Evolutionary conservation across 2,888 invertebrate genomes (phyloP).

Genomic region (Andrena hattorfiana): DNA sequence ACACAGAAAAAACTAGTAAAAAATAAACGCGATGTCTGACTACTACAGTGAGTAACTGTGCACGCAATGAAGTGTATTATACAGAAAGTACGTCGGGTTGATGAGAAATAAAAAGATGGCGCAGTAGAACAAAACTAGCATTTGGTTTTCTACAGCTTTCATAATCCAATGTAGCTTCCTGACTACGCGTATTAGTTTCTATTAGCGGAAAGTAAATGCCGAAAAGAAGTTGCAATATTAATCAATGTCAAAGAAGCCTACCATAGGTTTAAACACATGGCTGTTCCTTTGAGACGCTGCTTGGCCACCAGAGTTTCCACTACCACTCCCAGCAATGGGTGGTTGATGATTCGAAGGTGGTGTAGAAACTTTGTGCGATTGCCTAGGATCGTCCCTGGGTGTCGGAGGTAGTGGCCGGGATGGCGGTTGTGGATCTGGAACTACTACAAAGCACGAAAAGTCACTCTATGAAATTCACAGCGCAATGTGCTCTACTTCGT

Average conservation of each 20-base stretch:
- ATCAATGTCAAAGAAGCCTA: slow-evolving; percentile 83
- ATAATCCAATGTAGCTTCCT: slow-evolving; percentile 46
- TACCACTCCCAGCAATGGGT: slow-evolving; percentile 85
- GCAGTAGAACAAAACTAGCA: slow-evolving; percentile 62
- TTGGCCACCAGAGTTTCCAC: slow-evolving; percentile 80
- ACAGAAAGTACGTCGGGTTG: slow-evolving; percentile 56
- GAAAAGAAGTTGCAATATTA: slow-evolving; percentile 15
- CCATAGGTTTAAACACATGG: slow-evolving; percentile 95
- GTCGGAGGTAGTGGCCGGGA: slow-evolving; percentile 94
- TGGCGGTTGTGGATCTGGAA: slow-evolving; percentile 94
- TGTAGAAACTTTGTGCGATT: slow-evolving; percentile 83
- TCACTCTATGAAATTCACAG: slow-evolving; percentile 22
- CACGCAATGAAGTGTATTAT: slow-evolving; percentile 52
- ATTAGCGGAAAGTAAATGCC: slow-evolving; percentile 26
- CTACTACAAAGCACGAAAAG: slow-evolving; percentile 86
- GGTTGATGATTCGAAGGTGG: slow-evolving; percentile 83
- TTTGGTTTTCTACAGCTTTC: slow-evolving; percentile 65
- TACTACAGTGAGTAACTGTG: neutral
- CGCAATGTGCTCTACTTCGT: neutral
- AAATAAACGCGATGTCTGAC: too few relatives aligned
- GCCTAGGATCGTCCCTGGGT: slow-evolving; percentile 88
- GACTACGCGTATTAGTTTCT: slow-evolving; percentile 50
- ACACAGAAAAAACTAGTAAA: too few relatives aligned
- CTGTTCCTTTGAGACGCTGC: slow-evolving; percentile 92
- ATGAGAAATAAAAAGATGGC: slow-evolving; percentile 58